Base-by-base conservation (phyloP, 37 sponge, comb jelly and placozoan species). In the Spongilla lacustris region DNA sequence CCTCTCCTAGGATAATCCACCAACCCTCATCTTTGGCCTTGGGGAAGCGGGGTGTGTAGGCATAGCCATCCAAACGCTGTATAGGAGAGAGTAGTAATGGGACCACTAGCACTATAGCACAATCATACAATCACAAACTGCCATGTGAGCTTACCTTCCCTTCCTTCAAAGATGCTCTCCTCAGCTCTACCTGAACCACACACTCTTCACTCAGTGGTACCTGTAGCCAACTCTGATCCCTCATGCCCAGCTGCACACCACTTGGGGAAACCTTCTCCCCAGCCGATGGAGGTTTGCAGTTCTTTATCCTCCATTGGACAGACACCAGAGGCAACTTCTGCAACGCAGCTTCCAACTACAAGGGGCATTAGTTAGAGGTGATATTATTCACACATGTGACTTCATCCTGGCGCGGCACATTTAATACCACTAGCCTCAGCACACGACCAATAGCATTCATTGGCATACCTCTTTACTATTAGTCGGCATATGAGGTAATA, bases 11-110 rank as follows among this genome's bases (percentile, higher is more conserved):
- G 14, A 94, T 36, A 19, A 98, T 67, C 93, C 93, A 98, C 99
- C 99, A 98, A 6, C 97, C 95, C 79, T 98, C 99, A 68, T 96
- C 95, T 75, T 96, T 96, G 13, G 91, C 70, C 67, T 98, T 98
- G 26, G 93, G 92, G 68, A 96, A 98, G 14, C 81, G 77, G 2
- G 97, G 99, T 67, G 94, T 74, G 68, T 91, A 33, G 46, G 84
- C 92, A 35, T 82, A 77, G 17, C 58, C 22, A 25, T 82, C 88
- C 73, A 21, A 23, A 68, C 83, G 38, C 67, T 30, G 36, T 27
- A 17, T 2, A 71, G 31, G n/a, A 80, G 4, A 68, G 69, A 66
- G n/a, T n/a, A 68, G 4, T 33, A 68, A 48, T 35, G 14, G 22
- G 10, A 33, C 78, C 58, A 22, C 67, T 85, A 35, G n/a, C 75